These are phyloP conservation scores for Sporophila hypoxantha DNA, from an alignment of 2,113 vertebrate species.

Conservation along the genomic window DNA sequence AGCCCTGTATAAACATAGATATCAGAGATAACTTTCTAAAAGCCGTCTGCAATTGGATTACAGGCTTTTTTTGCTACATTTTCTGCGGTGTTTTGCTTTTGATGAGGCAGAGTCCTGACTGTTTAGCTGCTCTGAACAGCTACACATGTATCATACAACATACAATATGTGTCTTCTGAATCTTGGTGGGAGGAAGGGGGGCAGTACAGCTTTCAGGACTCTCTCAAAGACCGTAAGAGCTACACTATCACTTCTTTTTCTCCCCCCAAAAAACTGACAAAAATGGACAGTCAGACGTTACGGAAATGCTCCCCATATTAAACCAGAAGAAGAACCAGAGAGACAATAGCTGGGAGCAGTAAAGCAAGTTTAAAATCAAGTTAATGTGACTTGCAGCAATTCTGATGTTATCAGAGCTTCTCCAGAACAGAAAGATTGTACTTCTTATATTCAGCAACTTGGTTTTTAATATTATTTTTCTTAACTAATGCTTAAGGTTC, in stretches of 20 bases:
- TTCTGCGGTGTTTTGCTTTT: neutral
- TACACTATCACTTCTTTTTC: fast-evolving
- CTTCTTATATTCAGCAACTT: neutral
- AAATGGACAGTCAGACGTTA: neutral
- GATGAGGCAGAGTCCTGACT: neutral
- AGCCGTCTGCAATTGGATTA: neutral
- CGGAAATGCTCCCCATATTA: neutral
- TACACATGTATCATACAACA: neutral
- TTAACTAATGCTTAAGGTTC: neutral
- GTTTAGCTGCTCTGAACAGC: neutral
- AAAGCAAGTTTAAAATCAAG: neutral
- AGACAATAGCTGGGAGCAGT: neutral
- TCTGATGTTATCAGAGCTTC: neutral
- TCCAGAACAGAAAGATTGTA: neutral
- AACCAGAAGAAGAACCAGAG: neutral
- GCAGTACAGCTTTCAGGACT: neutral
- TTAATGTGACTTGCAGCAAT: neutral
- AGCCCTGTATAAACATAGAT: neutral
- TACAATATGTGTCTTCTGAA: neutral
- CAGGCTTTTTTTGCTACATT: neutral
- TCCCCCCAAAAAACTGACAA: fast-evolving
- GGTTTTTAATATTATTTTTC: neutral
- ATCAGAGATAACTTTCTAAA: neutral
- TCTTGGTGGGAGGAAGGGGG: neutral
- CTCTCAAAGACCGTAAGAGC: neutral